Evolutionary conservation across 2,113 vertebrate genomes (phyloP), one percentile per base, ranked within the genome.

Genomic region (Ptychochromis oligacanthus): DNA sequence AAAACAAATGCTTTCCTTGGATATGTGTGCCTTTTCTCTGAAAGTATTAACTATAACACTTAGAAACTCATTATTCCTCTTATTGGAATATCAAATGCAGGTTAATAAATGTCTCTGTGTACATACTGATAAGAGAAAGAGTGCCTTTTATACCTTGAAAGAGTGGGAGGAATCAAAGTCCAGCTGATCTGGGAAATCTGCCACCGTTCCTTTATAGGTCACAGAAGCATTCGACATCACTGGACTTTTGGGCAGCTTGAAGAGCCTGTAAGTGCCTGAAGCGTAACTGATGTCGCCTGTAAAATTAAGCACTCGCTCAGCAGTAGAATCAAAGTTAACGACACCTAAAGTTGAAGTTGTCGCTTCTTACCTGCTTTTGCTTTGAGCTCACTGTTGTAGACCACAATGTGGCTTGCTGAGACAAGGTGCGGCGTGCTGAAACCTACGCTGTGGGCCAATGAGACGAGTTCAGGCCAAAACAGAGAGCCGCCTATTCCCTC

Each of bases 401-500:
- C 82, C 28, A 82, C 54, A 22, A 96, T 95, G 28, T 62, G 82
- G 76, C 88, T 95, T 0, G 93, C 91, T 56, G 94, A 84, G 6
- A 95, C 80, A 0, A 96, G 93, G 15, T 67, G 75, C 0, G 95
- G 95, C 2, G 91, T 91, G 77, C 93, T 94, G 90, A 96, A 96
- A 20, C 95, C 95, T 0, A 94, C 22, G 2, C 89, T 84, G 59
- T 89, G 91, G 22, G 91, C 92, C 88, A 95, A 24, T 1, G 90
- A 77, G 49, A 95, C 92, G 9, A 96, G 81, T 62, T 96, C 77
- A 15, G 40, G 52, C 95, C 95, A 96, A 79, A 91, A 95, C 87
- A 94, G 87, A 81, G 90, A 90, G 3, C 95, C 95, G 0, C 87
- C 84, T 94, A 96, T 95, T 72, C 95, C 95, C 72, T 95, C 95